phyloP scores from a whole-genome alignment of 2,113 vertebrate genomes.

The Nerophis ophidion region DNA sequence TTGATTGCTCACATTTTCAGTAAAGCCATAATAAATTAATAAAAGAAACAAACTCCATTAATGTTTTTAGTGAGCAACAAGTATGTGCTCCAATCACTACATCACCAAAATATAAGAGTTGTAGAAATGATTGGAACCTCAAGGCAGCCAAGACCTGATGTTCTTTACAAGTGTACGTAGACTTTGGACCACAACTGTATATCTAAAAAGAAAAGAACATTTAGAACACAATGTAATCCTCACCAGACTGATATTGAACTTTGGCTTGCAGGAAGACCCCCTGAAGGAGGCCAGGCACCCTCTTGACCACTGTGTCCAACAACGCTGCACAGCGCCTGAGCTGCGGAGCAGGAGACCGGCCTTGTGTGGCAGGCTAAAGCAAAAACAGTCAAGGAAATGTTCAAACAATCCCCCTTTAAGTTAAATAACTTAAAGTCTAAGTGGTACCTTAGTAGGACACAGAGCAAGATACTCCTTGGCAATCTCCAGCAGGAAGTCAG shows the following conservation, averaged over 20 bases:
- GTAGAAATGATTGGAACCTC: too few relatives aligned
- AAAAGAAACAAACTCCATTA: too few relatives aligned
- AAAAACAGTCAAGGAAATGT: conserved; percentile 3
- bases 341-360: conserved; percentile 77
- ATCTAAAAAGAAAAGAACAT: too few relatives aligned
- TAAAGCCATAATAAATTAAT: too few relatives aligned
- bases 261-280: conserved; percentile 84
- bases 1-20: too few relatives aligned
- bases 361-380: conserved; percentile 75
- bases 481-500: conserved; percentile 92
- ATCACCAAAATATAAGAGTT: too few relatives aligned
- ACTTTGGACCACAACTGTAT: too few relatives aligned
- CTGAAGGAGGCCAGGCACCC: conserved; percentile 84
- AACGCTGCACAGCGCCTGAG: conserved; percentile 84
- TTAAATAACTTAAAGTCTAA: not conserved
- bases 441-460: conserved; percentile 81
- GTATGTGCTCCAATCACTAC: too few relatives aligned
- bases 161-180: too few relatives aligned
- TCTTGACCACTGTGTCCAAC: conserved; percentile 86
- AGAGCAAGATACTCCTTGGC: conserved; percentile 84
- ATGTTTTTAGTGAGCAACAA: too few relatives aligned
- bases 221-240: conserved; percentile 15
- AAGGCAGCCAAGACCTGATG: too few relatives aligned
- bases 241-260: conserved; percentile 91
- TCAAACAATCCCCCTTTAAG: not conserved